Evolutionary conservation across 1,140 invertebrate genomes (phyloP).

Genomic region (Zaprionus inermis): DNA sequence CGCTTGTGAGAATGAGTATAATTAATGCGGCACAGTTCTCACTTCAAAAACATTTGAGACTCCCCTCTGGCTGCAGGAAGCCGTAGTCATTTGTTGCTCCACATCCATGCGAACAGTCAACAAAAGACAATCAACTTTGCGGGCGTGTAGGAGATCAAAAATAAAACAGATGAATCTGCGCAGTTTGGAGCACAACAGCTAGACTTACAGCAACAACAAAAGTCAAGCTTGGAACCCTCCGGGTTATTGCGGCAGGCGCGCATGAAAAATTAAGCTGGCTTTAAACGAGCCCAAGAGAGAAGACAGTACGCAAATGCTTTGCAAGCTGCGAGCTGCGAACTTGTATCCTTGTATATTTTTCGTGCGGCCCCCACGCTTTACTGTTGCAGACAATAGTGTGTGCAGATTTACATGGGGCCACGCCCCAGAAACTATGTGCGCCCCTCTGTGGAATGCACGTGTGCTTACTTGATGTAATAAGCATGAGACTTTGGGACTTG

Average conservation of each 20-base stretch:
- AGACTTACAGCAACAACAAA: slow-evolving; percentile 12
- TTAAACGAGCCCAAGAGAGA: slow-evolving; percentile 65
- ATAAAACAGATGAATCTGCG: slow-evolving; percentile 38
- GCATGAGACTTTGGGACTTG: slow-evolving; percentile 74
- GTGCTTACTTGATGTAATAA: slow-evolving; percentile 66
- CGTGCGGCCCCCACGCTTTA: background rate
- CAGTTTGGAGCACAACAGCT: background rate
- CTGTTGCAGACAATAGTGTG: slow-evolving; percentile 65
- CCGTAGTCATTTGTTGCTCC: slow-evolving; percentile 34
- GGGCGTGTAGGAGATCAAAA: slow-evolving; percentile 34
- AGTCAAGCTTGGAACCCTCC: slow-evolving; percentile 32
- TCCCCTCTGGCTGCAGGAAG: background rate
- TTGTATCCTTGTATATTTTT: background rate
- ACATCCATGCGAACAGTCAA: slow-evolving; percentile 7
- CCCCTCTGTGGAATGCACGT: slow-evolving; percentile 45
- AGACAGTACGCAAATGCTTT: background rate
- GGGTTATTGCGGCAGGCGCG: slow-evolving; percentile 58
- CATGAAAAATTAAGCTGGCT: slow-evolving; percentile 76
- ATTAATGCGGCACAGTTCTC: background rate
- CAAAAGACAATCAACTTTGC: slow-evolving; percentile 31
- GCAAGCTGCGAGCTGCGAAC: slow-evolving; percentile 4
- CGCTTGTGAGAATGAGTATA: background rate
- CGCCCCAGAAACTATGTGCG: slow-evolving; percentile 1
- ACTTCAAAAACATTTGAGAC: background rate
- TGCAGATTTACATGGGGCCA: slow-evolving; percentile 60